These are phyloP conservation scores for Cephus spinipes DNA, from an alignment of 2,888 invertebrate species.

Conservation along the genomic window DNA sequence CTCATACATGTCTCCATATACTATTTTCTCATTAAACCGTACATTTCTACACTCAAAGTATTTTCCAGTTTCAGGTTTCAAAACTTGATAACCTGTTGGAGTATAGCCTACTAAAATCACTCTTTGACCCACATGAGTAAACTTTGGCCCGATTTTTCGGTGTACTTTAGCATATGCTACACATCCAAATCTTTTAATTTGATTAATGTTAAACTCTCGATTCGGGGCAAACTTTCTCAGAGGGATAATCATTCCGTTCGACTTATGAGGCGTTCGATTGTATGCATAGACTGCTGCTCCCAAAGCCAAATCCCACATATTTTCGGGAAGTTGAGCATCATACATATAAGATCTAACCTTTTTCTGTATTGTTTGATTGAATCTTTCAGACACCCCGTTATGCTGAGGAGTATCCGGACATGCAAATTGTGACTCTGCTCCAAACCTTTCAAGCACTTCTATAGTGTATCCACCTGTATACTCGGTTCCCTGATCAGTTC, in stretches of 20 bases:
- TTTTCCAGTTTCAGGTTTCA: slow-evolving; percentile 23
- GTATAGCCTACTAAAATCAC: slow-evolving; percentile 32
- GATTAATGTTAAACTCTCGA: slow-evolving; percentile 10
- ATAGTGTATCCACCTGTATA: slow-evolving; percentile 20
- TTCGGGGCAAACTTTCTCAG: slow-evolving; percentile 13
- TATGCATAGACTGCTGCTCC: slow-evolving; percentile 26
- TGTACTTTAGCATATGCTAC: slow-evolving; percentile 22
- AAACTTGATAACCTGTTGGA: slow-evolving; percentile 27
- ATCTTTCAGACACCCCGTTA: slow-evolving; percentile 29
- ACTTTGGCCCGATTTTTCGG: slow-evolving; percentile 21
- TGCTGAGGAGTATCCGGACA: slow-evolving; percentile 29
- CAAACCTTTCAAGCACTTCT: slow-evolving; percentile 10
- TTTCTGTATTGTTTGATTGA: slow-evolving; percentile 33
- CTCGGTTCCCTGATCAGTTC: slow-evolving; percentile 26
- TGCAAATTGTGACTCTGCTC: slow-evolving; percentile 14
- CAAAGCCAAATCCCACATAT: slow-evolving; percentile 24
- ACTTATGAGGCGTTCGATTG: slow-evolving; percentile 23
- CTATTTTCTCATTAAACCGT: slow-evolving; percentile 34
- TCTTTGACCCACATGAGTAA: slow-evolving; percentile 19
- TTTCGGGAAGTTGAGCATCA: slow-evolving; percentile 18
- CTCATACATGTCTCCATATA: slow-evolving; percentile 24
- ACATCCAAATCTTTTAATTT: slow-evolving; percentile 16
- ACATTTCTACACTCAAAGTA: slow-evolving; percentile 32
- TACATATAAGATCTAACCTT: slow-evolving; percentile 19
- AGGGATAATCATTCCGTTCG: slow-evolving; percentile 13